Evolutionary conservation across 2,113 vertebrate genomes (phyloP).

Genomic region (Vidua chalybeata): DNA sequence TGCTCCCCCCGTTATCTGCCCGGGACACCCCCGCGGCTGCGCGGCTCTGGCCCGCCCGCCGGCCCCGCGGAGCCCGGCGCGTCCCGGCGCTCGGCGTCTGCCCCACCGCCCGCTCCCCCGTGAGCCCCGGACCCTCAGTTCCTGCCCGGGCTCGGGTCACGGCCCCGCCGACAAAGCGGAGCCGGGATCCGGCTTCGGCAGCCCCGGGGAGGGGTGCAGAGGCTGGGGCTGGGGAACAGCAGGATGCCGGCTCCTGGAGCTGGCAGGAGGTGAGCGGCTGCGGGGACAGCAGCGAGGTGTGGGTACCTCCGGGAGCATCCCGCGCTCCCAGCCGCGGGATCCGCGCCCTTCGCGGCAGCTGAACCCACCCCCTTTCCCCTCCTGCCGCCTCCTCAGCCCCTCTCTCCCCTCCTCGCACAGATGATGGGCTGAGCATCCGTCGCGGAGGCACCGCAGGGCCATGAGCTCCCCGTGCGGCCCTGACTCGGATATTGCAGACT

Average conservation of each 20-base stretch:
- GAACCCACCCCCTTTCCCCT: not conserved
- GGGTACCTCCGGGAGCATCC: not conserved
- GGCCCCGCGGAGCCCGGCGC: not conserved
- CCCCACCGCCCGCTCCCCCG: rapidly evolving
- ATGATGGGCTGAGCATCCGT: conserved; percentile 36
- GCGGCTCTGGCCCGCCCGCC: not conserved
- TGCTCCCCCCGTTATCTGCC: not conserved
- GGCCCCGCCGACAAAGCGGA: not conserved
- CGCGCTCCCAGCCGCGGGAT: rapidly evolving
- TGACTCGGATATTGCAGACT: conserved; percentile 81
- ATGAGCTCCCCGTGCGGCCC: conserved; percentile 40
- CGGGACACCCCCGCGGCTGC: not conserved
- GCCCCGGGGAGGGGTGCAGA: not conserved
- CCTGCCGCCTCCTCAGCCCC: not conserved
- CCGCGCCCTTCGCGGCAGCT: not conserved
- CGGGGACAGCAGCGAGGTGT: rapidly evolving
- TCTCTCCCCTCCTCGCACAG: not conserved
- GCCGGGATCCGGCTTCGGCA: not conserved
- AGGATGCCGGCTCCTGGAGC: not conserved
- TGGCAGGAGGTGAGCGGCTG: not conserved
- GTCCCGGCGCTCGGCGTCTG: not conserved
- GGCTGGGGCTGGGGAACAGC: not conserved
- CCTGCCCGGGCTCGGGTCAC: not conserved
- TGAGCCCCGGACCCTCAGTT: rapidly evolving
- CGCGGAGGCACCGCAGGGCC: conserved; percentile 5